These are phyloP conservation scores for Indicator maculatus DNA, from an alignment of 2,113 vertebrate genomes.

Conservation along the genomic window DNA sequence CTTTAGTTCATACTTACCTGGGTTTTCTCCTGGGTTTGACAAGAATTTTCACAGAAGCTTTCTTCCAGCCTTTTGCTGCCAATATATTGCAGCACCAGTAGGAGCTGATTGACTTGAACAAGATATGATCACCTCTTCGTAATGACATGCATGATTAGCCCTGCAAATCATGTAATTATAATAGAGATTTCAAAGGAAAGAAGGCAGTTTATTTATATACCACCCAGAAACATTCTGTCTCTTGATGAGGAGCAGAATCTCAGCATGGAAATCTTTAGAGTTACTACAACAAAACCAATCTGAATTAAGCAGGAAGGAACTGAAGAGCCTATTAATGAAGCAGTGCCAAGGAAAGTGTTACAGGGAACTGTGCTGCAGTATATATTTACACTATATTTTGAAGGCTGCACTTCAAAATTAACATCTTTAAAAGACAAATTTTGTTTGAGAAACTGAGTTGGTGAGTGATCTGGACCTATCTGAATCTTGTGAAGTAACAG, in stretches of 20 bases:
- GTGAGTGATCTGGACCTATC: background rate
- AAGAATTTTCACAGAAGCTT: background rate
- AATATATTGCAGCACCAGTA: background rate
- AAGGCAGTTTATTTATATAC: slow-evolving; percentile 2
- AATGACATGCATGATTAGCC: slow-evolving; percentile 5
- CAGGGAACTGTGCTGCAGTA: background rate
- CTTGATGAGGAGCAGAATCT: background rate
- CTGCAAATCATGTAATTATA: slow-evolving; percentile 19
- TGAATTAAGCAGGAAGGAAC: background rate
- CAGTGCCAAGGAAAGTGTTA: background rate
- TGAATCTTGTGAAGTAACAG: background rate
- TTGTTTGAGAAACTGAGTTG: background rate
- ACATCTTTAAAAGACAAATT: background rate
- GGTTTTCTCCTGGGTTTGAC: background rate
- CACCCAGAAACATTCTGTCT: background rate
- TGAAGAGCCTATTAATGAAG: background rate
- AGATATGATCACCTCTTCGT: background rate
- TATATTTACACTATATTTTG: background rate
- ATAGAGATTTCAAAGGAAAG: slow-evolving; percentile 31
- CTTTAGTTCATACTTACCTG: background rate
- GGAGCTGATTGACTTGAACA: background rate
- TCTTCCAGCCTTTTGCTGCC: background rate
- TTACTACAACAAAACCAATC: background rate
- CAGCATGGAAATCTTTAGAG: background rate
- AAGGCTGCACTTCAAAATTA: background rate